Percentiles rank a stretch among this genome's conserved stretches.
These are phyloP conservation scores for Sinhomidia bicolor DNA, from an alignment of 2,888 invertebrate genomes.

Conservation along the genomic window DNA sequence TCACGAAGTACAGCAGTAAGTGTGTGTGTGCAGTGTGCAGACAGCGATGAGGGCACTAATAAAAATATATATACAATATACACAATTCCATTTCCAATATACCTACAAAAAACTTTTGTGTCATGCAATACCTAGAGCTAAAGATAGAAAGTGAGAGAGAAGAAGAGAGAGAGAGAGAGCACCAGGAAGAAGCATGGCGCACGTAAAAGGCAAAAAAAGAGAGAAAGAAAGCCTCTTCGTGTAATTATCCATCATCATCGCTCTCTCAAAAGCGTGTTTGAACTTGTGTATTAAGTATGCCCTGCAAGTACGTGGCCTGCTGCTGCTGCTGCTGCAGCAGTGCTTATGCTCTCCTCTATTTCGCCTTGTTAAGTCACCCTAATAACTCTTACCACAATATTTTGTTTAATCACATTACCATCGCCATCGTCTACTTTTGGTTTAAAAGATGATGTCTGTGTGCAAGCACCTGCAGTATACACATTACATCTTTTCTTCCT, in stretches of 20 bases:
- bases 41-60: background rate
- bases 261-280: too few species aligned
- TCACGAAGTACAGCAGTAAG: background rate
- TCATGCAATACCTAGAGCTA: background rate
- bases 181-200: too few species aligned
- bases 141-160: background rate
- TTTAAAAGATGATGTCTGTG: too few species aligned
- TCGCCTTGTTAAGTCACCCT: too few species aligned
- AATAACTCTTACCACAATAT: background rate
- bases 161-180: too few species aligned
- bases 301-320: too few species aligned
- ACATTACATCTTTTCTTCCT: background rate
- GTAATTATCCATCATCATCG: too few species aligned
- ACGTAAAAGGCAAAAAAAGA: too few species aligned
- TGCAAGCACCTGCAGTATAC: too few species aligned
- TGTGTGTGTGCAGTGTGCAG: too few species aligned
- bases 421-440: background rate
- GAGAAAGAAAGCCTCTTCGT: too few species aligned
- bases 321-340: background rate
- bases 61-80: background rate
- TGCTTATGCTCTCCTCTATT: background rate
- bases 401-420: background rate
- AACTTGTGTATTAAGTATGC: too few species aligned
- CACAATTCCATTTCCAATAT: background rate
- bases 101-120: background rate